Evolutionary conservation across 2,888 invertebrate species (phyloP), one percentile per base, ranked within the genome.

Genomic region (Heterodera filipjevi): DNA sequence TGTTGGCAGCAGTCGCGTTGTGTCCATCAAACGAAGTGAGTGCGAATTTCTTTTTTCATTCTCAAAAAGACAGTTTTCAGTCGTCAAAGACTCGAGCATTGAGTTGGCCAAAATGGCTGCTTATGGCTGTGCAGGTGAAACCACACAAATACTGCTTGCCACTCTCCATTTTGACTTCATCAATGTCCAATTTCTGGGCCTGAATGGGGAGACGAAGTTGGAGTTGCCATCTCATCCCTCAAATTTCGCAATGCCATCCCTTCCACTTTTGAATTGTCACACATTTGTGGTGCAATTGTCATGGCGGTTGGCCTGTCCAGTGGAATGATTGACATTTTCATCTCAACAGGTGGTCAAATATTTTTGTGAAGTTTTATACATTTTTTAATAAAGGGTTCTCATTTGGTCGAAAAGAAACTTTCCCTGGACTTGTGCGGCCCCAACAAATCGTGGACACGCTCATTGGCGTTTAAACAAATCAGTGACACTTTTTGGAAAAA

Each of bases 291-390:
- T 6, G 30, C 44, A 32, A 10, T 82, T 32, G 44, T 86, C 8
- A 27, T 85, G 27, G 84, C 85, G 14, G 82, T 82, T 1, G 86
- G 86, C 35, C 83, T 84, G 10, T 85, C 86, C 2, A 82, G 82
- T 71, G 79, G 85, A 72, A 82, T 81, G 44, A 82, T 86, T 27
- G 59, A 71, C 46, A 3, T 79, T n/a, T 70, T 82, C 75, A 59
- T 39, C 71, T 0, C 81, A 19, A 49, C 77, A 12, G 44, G 30
- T 77, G 46, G 32, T 27, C 6, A 59, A 22, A 14, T 5, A 44
- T 46, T 76, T 76, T 77, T n/a, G 30, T 68, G n/a, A 39, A 30
- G 33, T 68, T 85, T 59, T 79, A n/a, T n/a, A n/a, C n/a, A n/a
- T n/a, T n/a, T n/a, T n/a, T n/a, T n/a, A n/a, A n/a, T n/a, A n/a